phyloP scores from a whole-genome alignment of 2,113 vertebrate species.

The Colossoma macropomum region DNA sequence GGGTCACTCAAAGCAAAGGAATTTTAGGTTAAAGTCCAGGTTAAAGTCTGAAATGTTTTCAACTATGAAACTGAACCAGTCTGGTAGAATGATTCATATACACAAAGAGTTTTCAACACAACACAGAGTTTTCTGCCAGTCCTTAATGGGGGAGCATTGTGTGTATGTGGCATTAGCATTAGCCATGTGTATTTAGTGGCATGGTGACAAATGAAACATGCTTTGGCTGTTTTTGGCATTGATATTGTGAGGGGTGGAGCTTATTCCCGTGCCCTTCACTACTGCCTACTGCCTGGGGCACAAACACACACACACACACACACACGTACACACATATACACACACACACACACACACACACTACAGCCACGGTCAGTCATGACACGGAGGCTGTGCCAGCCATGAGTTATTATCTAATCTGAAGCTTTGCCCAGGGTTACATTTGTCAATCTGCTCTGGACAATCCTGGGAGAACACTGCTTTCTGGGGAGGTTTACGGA shows the following conservation, averaged over 20 bases:
- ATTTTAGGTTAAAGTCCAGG: no score
- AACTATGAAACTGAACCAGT: no score
- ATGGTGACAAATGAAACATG: conserved; percentile 38
- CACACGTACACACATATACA: conserved; percentile 34
- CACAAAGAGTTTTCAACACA: no score
- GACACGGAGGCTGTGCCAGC: conserved; percentile 48
- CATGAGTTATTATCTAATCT: conserved; percentile 65
- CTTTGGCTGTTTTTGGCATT: conserved; percentile 37
- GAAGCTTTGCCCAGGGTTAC: conserved; percentile 57
- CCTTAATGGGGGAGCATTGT: neutral
- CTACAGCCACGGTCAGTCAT: conserved; percentile 47
- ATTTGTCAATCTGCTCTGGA: conserved; percentile 64
- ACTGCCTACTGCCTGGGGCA: conserved; percentile 42
- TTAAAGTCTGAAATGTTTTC: no score
- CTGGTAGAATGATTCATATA: no score
- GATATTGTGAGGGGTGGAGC: conserved; percentile 35
- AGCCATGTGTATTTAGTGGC: conserved; percentile 31
- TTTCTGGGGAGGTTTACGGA: conserved; percentile 42
- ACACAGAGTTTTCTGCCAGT: no score
- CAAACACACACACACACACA: conserved; percentile 1
- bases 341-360: conserved; percentile 38
- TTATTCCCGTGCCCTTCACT: conserved; percentile 48
- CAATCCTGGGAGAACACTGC: conserved; percentile 45
- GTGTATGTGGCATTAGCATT: conserved; percentile 12
- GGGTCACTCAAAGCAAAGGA: no score